Percentiles rank a stretch among this genome's conserved stretches.
Evolutionary conservation across 2,888 invertebrate genomes (phyloP).

Genomic region (Erynnis tages): DNA sequence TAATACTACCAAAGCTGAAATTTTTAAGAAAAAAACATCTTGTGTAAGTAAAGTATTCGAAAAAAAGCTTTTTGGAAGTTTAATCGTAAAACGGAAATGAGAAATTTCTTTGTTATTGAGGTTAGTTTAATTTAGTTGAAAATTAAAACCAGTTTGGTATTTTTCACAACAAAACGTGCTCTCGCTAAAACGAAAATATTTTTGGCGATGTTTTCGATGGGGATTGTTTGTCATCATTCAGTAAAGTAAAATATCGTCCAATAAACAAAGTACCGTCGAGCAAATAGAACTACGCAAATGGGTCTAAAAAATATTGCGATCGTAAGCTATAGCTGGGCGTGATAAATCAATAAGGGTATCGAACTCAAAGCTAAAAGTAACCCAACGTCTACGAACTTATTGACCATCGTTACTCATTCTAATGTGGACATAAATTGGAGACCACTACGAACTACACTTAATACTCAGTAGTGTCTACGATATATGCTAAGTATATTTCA

Average conservation of each 20-base stretch:
- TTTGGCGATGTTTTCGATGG: not conserved
- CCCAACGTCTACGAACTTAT: conserved; percentile 54
- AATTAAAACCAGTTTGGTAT: too few relatives aligned
- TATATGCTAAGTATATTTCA: too few relatives aligned
- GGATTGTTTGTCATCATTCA: conserved; percentile 2
- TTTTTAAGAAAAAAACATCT: too few relatives aligned
- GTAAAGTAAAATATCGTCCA: conserved; percentile 16
- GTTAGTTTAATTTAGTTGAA: too few relatives aligned
- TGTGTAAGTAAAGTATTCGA: too few relatives aligned
- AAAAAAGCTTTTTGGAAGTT: too few relatives aligned
- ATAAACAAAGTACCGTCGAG: conserved; percentile 13
- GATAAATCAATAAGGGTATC: conserved; percentile 32
- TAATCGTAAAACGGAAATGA: too few relatives aligned
- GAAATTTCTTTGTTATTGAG: too few relatives aligned
- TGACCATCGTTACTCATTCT: conserved; percentile 68
- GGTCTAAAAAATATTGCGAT: conserved; percentile 20
- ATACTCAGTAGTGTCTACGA: conserved; percentile 27
- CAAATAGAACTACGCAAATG: conserved; percentile 13
- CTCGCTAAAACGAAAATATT: not conserved
- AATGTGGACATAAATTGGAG: conserved; percentile 69
- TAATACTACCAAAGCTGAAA: too few relatives aligned
- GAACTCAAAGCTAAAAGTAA: conserved; percentile 42
- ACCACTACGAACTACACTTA: conserved; percentile 56
- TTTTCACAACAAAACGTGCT: too few relatives aligned
- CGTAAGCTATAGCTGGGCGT: conserved; percentile 9